Percentiles rank a stretch among this genome's conserved stretches.
Evolutionary conservation across 2,113 vertebrate genomes (phyloP).

Genomic region (Vulpes vulpes): DNA sequence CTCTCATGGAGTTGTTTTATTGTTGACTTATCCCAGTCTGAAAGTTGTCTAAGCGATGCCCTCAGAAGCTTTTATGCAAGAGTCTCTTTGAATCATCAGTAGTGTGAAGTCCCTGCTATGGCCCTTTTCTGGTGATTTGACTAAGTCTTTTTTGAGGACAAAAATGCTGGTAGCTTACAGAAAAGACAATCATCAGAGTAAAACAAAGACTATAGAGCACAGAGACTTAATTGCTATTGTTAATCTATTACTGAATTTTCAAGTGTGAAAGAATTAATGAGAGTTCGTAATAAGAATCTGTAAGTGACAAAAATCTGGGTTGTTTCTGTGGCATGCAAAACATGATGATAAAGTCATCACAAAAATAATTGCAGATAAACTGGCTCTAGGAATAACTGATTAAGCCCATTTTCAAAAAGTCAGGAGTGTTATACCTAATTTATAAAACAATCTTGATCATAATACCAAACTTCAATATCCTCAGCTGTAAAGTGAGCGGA

Average conservation of each 20-base stretch:
- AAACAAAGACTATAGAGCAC: background rate
- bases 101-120: background rate
- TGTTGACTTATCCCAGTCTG: background rate
- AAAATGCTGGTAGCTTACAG: background rate
- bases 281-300: background rate
- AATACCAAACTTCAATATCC: background rate
- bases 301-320: background rate
- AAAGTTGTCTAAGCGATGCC: background rate
- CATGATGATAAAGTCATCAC: background rate
- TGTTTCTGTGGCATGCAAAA: background rate
- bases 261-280: background rate
- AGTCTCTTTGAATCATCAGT: background rate
- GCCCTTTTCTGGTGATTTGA: background rate
- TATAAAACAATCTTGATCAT: background rate
- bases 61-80: background rate
- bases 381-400: background rate
- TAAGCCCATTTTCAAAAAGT: background rate
- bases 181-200: background rate
- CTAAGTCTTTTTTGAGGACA: background rate
- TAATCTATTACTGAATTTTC: constrained; percentile 2
- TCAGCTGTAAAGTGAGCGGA: background rate
- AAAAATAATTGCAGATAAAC: background rate
- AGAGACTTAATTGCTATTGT: background rate
- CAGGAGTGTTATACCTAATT: background rate
- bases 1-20: background rate